Evolutionary conservation across 2,888 invertebrate genomes (phyloP).

Genomic region (Drosophila barbarae): DNA sequence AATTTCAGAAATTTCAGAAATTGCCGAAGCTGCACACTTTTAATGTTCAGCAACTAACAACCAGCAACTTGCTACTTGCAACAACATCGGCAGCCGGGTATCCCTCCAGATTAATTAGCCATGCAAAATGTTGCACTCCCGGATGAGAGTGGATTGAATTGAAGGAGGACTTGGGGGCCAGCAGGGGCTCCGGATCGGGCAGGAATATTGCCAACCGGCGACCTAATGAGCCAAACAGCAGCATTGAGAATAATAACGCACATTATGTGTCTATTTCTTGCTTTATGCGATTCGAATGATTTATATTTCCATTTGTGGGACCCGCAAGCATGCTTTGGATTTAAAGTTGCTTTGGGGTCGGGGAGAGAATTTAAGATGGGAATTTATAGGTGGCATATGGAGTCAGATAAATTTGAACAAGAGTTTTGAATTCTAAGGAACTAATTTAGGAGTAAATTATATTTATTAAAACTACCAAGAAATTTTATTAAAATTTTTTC

Average conservation of each 20-base stretch:
- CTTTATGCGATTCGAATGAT: constrained; percentile 26
- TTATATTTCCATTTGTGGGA: constrained; percentile 29
- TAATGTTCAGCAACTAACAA: constrained; percentile 34
- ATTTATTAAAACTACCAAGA: background rate
- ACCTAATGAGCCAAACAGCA: constrained; percentile 51
- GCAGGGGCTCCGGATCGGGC: background rate
- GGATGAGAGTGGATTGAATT: constrained; percentile 19
- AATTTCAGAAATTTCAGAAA: constrained; percentile 52
- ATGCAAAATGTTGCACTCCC: constrained; percentile 57
- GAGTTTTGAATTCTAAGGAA: background rate
- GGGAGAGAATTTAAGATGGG: background rate
- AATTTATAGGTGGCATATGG: background rate
- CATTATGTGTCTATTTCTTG: constrained; percentile 22
- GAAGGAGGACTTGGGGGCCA: background rate
- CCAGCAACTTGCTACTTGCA: constrained; percentile 9
- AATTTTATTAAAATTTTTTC: background rate
- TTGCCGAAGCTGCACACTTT: constrained; percentile 45
- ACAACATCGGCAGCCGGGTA: constrained; percentile 1
- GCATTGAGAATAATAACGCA: constrained; percentile 28
- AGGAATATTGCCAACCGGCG: constrained; percentile 24
- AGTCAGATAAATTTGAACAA: background rate
- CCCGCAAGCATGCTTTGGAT: background rate
- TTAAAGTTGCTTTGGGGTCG: background rate
- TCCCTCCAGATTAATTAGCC: constrained; percentile 66
- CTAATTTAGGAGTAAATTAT: background rate